A percentile compares a stretch with the other conserved stretches of the same genome.
These are phyloP conservation scores for Ichneumoninae sp. DNA, from an alignment of 2,888 invertebrate genomes.

Conservation along the genomic window DNA sequence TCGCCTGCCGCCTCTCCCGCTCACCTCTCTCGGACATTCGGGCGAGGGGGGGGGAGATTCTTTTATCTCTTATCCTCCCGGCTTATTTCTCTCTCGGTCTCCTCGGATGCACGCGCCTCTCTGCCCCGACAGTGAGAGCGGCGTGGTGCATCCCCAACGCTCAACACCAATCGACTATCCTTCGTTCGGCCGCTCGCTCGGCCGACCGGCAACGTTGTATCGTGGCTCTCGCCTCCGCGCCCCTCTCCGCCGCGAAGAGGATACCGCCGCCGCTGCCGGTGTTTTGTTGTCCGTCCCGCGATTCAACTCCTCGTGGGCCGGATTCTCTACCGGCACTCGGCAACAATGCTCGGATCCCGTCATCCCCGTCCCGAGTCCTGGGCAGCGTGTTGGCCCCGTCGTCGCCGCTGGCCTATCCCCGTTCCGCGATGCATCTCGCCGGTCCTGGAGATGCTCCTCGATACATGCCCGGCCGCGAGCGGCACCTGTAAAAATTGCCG, in stretches of 20 bases:
- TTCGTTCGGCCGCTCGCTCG: conserved; percentile 44
- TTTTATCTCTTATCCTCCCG: conserved; percentile 61
- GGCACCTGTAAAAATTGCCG: not conserved
- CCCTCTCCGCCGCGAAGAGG: conserved; percentile 20
- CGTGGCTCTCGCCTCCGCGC: conserved; percentile 16
- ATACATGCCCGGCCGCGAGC: not conserved
- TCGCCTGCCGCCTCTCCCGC: conserved; percentile 46
- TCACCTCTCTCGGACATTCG: conserved; percentile 60
- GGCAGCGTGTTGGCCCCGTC: conserved; percentile 22
- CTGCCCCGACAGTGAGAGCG: not conserved
- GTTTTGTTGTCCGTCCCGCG: conserved; percentile 50
- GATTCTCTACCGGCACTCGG: conserved; percentile 71
- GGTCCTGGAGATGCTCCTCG: conserved; percentile 11
- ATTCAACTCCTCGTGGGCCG: conserved; percentile 12
- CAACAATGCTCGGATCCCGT: conserved; percentile 73
- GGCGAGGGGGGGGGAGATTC: conserved; percentile 2
- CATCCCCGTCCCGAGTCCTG: conserved; percentile 70
- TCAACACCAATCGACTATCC: conserved; percentile 53
- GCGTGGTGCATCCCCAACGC: conserved; percentile 68
- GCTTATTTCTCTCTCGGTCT: conserved; percentile 64
- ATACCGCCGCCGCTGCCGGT: conserved; percentile 45
- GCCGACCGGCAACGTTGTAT: conserved; percentile 63
- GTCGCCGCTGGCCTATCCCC: conserved; percentile 17
- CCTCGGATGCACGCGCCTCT: conserved; percentile 68
- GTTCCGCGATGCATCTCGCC: conserved; percentile 19